Percentiles rank a stretch among this genome's conserved stretches.
Evolutionary conservation across 2,113 vertebrate genomes (phyloP).

Genomic region (Erythrolamprus reginae): DNA sequence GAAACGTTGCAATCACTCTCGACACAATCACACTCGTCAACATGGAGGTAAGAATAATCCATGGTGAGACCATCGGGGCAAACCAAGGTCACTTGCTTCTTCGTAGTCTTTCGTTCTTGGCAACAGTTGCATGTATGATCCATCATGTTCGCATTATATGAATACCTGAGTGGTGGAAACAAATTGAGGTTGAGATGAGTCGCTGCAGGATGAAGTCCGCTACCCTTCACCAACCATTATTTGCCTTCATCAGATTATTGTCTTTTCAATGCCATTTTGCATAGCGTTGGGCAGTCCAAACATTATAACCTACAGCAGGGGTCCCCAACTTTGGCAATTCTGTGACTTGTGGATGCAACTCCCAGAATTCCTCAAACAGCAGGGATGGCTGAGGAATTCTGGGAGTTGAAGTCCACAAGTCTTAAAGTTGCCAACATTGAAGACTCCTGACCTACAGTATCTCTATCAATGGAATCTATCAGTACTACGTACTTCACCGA

Average conservation of each 20-base stretch:
- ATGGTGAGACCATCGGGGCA: conserved; percentile 53
- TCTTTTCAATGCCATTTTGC: neutral
- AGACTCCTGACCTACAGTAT: neutral
- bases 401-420: neutral
- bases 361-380: neutral
- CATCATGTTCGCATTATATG: conserved; percentile 27
- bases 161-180: conserved; percentile 61
- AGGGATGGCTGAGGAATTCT: neutral
- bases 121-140: conserved; percentile 64
- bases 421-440: neutral
- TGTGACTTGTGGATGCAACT: neutral
- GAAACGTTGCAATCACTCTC: conserved; percentile 29
- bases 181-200: conserved; percentile 20
- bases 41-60: conserved; percentile 52
- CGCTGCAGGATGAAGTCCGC: neutral
- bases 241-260: neutral
- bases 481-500: too few species aligned
- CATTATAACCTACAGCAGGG: neutral
- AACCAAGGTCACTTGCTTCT: conserved; percentile 43
- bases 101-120: conserved; percentile 59
- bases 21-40: conserved; percentile 68
- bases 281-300: neutral
- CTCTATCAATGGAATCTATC: neutral
- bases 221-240: neutral
- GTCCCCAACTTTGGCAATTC: neutral